Evolutionary conservation across 2,113 vertebrate genomes (phyloP).

Genomic region (Larimichthys polyactis): DNA sequence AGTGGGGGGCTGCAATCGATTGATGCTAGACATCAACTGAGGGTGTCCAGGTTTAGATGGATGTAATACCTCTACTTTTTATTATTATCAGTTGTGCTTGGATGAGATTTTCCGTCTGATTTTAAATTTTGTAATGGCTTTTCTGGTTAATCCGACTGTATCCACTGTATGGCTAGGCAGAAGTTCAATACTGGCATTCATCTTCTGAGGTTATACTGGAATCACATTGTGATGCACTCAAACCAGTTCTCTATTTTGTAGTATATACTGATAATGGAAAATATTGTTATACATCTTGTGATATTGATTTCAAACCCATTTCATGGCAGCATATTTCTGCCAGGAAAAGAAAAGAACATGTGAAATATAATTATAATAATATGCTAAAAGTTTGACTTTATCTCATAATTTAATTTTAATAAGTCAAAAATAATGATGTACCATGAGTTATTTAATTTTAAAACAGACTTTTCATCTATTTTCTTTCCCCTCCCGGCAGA

Average conservation of each 20-base stretch:
- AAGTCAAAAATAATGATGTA: background rate
- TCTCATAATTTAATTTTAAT: background rate
- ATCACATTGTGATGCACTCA: background rate
- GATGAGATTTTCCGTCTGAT: background rate
- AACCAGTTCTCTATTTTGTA: background rate
- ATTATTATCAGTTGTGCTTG: slow-evolving; percentile 5
- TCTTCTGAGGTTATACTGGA: background rate
- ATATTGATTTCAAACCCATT: background rate
- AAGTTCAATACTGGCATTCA: background rate
- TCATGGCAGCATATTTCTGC: background rate
- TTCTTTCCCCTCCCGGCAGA: background rate
- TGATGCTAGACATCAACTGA: slow-evolving; percentile 10
- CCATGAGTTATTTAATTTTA: background rate
- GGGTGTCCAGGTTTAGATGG: background rate
- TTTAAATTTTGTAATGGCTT: background rate
- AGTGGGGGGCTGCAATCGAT: slow-evolving; percentile 41
- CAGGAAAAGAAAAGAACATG: background rate
- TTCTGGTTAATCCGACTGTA: background rate
- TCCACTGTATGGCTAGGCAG: no score
- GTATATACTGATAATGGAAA: background rate
- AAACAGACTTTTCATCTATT: background rate
- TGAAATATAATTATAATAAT: background rate
- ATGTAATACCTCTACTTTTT: background rate
- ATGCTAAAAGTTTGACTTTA: background rate
- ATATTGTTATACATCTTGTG: background rate